Evolutionary conservation across 2,888 invertebrate species (phyloP), one percentile per base, ranked within the genome.

Genomic region (Agriopis aurantiaria): DNA sequence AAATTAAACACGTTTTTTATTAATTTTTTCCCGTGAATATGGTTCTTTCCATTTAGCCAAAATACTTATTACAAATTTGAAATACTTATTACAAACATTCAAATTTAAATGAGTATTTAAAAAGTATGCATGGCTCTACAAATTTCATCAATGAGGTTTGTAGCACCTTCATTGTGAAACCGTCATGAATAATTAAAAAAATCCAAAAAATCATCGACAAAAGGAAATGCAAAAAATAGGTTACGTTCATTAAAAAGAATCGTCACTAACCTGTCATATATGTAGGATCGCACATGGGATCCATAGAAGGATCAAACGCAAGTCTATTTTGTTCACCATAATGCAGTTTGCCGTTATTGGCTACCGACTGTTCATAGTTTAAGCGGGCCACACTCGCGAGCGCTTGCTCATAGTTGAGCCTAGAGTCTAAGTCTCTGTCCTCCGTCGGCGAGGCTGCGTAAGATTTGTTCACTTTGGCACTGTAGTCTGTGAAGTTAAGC

Each of bases 401-500:
- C 8, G 91, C 86, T 66, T 92, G 91, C 70, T 93, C 92, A 75
- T 92, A 92, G 80, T 86, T 91, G 63, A 91, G 78, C 74, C 91
- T 88, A 68, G 80, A 77, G 78, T 86, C 85, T 23, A 73, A n/a
- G 85, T 92, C 92, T 65, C 90, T 87, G 63, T 85, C 83, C 49
- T 91, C 89, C 11, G 80, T 73, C 69, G 82, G 82, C 40, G 81
- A 80, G 45, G 88, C 88, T 14, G 87, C 82, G 74, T 91, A 92
- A 4, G 88, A 82, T 82, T 91, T 91, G 77, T 84, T 88, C 88
- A 92, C 89, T 91, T 94, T 93, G 71, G 87, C 91, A 91, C 92
- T 91, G 78, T 92, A 94, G 93, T 94, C 94, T 83, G 93, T 85
- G 82, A 93, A 93, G 82, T 90, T 91, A 49, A 93, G 87, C 75